Percentiles rank a stretch among this genome's conserved stretches.
phyloP scores from a whole-genome alignment of 2,888 invertebrate species.

The Ariolimax columbianus region DNA sequence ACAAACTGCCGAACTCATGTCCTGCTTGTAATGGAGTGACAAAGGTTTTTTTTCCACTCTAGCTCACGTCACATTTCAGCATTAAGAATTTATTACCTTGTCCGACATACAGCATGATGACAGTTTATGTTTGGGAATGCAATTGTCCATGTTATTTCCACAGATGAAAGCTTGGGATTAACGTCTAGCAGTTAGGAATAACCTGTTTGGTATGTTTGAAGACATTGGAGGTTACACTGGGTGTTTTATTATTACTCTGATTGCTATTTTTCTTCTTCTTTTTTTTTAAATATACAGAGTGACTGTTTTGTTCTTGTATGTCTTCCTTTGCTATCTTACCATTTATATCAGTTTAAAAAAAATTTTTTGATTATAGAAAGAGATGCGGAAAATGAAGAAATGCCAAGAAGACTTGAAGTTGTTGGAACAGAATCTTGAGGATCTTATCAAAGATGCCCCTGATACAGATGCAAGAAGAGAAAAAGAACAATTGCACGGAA shows the following conservation, averaged over 20 bases:
- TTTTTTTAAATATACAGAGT: background rate
- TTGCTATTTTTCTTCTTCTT: too few relatives aligned
- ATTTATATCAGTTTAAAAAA: background rate
- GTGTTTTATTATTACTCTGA: too few relatives aligned
- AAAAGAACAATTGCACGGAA: slow-evolving; percentile 87
- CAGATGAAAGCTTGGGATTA: too few relatives aligned
- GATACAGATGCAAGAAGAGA: slow-evolving; percentile 89
- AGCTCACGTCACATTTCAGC: too few relatives aligned
- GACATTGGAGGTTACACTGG: background rate
- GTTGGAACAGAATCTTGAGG: slow-evolving; percentile 93
- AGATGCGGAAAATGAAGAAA: slow-evolving; percentile 68
- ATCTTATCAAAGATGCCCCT: slow-evolving; percentile 89
- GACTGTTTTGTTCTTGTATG: background rate
- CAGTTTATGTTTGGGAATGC: too few relatives aligned
- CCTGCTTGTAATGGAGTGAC: too few relatives aligned
- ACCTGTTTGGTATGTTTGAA: background rate
- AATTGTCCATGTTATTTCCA: too few relatives aligned
- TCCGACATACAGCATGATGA: too few relatives aligned
- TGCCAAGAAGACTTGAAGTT: slow-evolving; percentile 92
- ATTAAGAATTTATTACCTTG: too few relatives aligned
- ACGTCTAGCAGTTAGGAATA: too few relatives aligned
- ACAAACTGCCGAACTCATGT: too few relatives aligned
- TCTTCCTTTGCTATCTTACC: background rate
- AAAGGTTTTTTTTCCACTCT: too few relatives aligned
- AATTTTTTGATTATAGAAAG: slow-evolving; percentile 61